These are phyloP conservation scores for Aleiodes sp. DNA, from an alignment of 1,140 invertebrate genomes.

Conservation along the genomic window DNA sequence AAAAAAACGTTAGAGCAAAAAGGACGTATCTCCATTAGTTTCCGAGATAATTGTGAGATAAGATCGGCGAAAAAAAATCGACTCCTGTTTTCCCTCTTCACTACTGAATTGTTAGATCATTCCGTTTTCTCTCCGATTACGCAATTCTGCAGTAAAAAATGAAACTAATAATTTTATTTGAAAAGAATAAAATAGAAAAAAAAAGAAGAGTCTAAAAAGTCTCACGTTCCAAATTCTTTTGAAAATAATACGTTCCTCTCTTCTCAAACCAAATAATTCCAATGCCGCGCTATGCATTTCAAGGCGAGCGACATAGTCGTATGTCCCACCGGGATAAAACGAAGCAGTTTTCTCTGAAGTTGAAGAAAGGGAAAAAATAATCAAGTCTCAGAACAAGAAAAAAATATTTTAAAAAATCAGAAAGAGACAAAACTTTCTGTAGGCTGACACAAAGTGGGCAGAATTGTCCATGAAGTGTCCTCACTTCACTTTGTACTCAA, in stretches of 20 bases:
- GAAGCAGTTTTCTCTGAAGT: background rate
- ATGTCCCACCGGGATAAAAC: background rate
- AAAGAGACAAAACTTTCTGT: background rate
- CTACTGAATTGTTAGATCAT: too few species aligned
- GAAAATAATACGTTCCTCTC: conserved; percentile 4
- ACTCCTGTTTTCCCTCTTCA: too few species aligned
- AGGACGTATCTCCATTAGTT: too few species aligned
- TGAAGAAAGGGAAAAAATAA: background rate
- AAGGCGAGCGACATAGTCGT: conserved; percentile 22
- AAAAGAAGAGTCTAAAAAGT: conserved; percentile 8
- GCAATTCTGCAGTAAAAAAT: background rate
- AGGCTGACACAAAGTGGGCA: conserved; percentile 7
- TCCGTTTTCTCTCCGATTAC: background rate
- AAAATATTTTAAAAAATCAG: background rate
- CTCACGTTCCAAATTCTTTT: conserved; percentile 23
- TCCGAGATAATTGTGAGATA: too few species aligned
- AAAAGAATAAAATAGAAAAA: background rate
- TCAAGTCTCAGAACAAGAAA: background rate
- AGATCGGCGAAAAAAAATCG: background rate
- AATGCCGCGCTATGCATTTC: conserved; percentile 2
- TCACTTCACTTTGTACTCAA: conserved; percentile 7
- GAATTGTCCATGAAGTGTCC: conserved; percentile 6
- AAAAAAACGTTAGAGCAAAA: too few species aligned
- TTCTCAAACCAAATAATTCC: conserved; percentile 2
- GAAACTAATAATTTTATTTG: background rate